Evolutionary conservation across 2,797 vertebrate genomes (phyloP).

Genomic region (Otus scops): DNA sequence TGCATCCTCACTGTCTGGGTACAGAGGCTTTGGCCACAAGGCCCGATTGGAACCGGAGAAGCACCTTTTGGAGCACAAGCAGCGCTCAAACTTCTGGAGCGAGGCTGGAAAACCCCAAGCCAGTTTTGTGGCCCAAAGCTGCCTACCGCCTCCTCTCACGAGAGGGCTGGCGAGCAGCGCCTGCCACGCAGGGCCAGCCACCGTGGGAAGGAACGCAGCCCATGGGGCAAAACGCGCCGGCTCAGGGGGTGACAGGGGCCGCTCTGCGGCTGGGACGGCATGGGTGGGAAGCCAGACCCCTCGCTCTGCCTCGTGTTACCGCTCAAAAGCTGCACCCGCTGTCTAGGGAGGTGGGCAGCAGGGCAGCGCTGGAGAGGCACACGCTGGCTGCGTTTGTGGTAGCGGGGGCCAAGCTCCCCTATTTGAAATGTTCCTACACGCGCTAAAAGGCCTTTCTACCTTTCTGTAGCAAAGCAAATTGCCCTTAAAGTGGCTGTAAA

Average conservation of each 20-base stretch:
- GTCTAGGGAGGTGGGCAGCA: not conserved
- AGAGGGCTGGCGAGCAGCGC: not conserved
- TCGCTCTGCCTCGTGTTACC: not conserved
- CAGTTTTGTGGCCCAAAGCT: not conserved
- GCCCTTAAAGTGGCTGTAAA: not conserved
- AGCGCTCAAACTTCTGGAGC: not conserved
- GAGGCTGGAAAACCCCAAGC: not conserved
- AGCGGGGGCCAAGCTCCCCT: not conserved
- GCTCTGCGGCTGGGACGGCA: rapidly evolving
- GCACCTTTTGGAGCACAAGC: not conserved
- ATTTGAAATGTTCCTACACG: not conserved
- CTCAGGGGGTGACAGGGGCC: not conserved
- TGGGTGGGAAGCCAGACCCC: not conserved
- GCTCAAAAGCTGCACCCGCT: not conserved
- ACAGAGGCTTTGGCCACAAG: not conserved
- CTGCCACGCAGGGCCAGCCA: not conserved
- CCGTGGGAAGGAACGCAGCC: not conserved
- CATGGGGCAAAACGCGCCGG: rapidly evolving
- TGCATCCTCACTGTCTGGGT: rapidly evolving
- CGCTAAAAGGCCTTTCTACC: not conserved
- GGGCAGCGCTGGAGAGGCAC: not conserved
- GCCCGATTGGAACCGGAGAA: rapidly evolving
- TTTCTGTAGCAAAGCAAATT: not conserved
- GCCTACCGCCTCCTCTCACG: rapidly evolving
- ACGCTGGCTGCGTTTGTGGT: no score